Conservation (phyloP, 2,797 vertebrate genomes). For the Acrossocheilus fasciatus region DNA sequence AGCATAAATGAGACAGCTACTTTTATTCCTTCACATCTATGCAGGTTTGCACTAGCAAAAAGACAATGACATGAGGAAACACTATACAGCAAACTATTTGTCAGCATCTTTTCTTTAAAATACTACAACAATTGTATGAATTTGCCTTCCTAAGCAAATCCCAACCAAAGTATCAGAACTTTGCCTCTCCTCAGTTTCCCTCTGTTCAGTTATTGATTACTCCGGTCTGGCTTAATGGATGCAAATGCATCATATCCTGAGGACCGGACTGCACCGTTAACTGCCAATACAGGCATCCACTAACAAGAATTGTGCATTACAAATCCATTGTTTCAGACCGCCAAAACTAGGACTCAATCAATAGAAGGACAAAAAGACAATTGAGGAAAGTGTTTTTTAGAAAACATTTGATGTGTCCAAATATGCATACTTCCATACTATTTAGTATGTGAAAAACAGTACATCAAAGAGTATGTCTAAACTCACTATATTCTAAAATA, state of each 20-base stretch:
- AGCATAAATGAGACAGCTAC: conserved; percentile 37
- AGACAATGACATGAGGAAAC: neutral
- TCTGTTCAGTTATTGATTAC: conserved; percentile 50
- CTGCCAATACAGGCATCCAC: conserved; percentile 28
- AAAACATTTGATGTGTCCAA: neutral
- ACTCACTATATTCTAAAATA: neutral
- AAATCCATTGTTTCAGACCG: conserved; percentile 38
- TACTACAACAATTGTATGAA: neutral
- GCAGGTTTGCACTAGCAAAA: neutral
- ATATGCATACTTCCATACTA: neutral
- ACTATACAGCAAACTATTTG: neutral
- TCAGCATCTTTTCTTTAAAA: conserved; percentile 31
- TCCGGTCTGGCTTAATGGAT: conserved; percentile 43
- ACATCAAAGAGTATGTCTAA: neutral
- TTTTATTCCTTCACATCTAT: conserved; percentile 15
- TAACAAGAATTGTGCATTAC: conserved; percentile 49
- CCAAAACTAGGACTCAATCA: conserved; percentile 21
- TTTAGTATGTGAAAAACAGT: neutral
- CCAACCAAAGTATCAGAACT: neutral
- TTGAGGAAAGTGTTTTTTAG: neutral
- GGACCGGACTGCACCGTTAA: neutral
- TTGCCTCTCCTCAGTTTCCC: conserved; percentile 31
- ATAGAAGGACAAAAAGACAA: neutral
- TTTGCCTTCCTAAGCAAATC: conserved; percentile 39
- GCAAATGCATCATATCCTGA: conserved; percentile 50